These are phyloP conservation scores for Archilochus colubris DNA, from an alignment of 2,113 vertebrate genomes.

Conservation along the genomic window DNA sequence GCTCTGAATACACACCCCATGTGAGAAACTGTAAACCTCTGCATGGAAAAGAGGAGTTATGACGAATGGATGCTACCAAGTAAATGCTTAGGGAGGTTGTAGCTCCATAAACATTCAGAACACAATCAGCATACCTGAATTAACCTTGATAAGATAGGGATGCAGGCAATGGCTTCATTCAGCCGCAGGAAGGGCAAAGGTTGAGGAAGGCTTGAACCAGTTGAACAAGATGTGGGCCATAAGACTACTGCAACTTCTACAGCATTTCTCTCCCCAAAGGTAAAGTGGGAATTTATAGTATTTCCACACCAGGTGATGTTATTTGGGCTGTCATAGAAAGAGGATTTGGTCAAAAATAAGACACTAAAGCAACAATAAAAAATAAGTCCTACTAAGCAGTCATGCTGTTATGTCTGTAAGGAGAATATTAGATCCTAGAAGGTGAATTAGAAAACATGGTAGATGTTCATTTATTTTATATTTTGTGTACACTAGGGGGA, in stretches of 20 bases:
- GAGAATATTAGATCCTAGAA: neutral
- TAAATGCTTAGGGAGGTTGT: neutral
- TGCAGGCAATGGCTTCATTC: neutral
- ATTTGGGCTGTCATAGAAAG: neutral
- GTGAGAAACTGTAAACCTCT: neutral
- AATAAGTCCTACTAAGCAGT: neutral
- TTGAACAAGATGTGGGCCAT: neutral
- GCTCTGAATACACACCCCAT: neutral
- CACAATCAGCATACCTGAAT: neutral
- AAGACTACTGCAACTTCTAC: neutral
- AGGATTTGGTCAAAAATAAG: neutral
- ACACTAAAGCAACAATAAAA: neutral
- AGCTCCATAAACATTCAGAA: neutral
- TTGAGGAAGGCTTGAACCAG: neutral
- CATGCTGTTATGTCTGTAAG: neutral
- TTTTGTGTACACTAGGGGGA: neutral
- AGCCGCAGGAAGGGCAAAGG: neutral
- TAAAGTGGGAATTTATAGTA: neutral
- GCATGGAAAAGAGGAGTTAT: neutral
- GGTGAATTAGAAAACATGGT: neutral
- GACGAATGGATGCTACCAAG: neutral
- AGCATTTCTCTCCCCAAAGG: neutral
- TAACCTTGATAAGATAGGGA: neutral
- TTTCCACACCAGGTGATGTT: accelerated
- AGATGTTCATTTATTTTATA: neutral